Percentiles rank a stretch among this genome's conserved stretches.
These are phyloP conservation scores for Drosophila algonquin DNA, from an alignment of 2,888 invertebrate genomes.

Conservation along the genomic window DNA sequence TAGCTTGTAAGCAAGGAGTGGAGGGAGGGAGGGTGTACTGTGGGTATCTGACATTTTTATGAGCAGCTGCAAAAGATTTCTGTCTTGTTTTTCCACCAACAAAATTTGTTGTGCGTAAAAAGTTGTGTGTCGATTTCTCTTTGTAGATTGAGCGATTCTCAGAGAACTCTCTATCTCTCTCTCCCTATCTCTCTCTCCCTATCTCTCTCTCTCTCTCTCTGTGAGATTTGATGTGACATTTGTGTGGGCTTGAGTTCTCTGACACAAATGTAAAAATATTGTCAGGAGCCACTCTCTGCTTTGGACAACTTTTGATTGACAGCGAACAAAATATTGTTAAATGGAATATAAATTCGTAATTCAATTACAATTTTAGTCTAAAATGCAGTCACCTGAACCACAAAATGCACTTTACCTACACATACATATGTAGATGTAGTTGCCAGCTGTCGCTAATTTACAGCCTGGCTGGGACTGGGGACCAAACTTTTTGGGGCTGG, in stretches of 20 bases:
- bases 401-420: not conserved
- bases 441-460: constrained; percentile 70
- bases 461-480: constrained; percentile 38
- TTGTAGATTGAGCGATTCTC: constrained; percentile 44
- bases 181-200: not conserved
- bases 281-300: not conserved
- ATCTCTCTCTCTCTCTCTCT: constrained; percentile 1
- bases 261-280: constrained; percentile 1
- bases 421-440: not conserved
- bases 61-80: constrained; percentile 70
- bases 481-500: constrained; percentile 47
- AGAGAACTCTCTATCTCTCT: constrained; percentile 25
- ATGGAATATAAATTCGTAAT: not conserved
- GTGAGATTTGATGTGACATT: constrained; percentile 42
- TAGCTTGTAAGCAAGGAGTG: constrained; percentile 2
- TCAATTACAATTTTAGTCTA: not conserved
- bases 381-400: not conserved
- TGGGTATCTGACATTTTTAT: constrained; percentile 66
- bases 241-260: constrained; percentile 7
- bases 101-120: constrained; percentile 73
- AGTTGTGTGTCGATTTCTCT: constrained; percentile 40
- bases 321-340: not conserved
- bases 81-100: constrained; percentile 58
- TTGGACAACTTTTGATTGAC: not conserved
- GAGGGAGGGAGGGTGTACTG: not conserved